Evolutionary conservation across 1,140 invertebrate species (phyloP).

Genomic region (Drosophila pandora): DNA sequence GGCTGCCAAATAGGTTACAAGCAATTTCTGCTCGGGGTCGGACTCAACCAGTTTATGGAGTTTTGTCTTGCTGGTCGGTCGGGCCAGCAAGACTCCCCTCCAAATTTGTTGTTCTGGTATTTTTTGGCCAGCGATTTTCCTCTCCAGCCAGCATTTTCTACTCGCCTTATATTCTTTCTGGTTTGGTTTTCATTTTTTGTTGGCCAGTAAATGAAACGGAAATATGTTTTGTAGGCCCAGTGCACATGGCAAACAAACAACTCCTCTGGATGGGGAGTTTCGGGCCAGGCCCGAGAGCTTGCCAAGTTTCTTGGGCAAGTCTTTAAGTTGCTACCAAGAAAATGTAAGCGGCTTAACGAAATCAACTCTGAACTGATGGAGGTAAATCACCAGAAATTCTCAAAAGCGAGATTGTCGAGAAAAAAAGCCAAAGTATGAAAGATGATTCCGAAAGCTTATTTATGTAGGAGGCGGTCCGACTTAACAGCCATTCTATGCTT

Average conservation of each 20-base stretch:
- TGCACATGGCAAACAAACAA: constrained; percentile 58
- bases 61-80: constrained; percentile 26
- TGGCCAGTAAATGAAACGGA: constrained; percentile 81
- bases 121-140: constrained; percentile 70
- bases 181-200: constrained; percentile 26
- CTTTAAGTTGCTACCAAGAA: constrained; percentile 35
- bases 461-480: background rate
- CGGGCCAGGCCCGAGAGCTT: constrained; percentile 1
- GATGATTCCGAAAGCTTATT: background rate
- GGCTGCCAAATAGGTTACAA: constrained; percentile 80
- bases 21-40: constrained; percentile 77
- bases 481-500: no score
- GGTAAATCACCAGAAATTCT: constrained; percentile 30
- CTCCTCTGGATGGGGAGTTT: constrained; percentile 3
- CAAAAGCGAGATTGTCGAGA: background rate
- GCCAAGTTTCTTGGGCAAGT: constrained; percentile 41
- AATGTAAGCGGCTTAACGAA: constrained; percentile 45
- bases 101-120: constrained; percentile 50
- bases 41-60: constrained; percentile 69
- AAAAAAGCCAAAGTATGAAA: background rate
- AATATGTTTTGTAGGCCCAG: constrained; percentile 76
- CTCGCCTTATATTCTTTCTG: constrained; percentile 18
- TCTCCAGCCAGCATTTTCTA: constrained; percentile 19
- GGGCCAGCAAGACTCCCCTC: background rate
- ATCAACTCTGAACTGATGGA: constrained; percentile 31